A percentile compares a stretch with the other conserved stretches of the same genome.
Conservation (phyloP, 2,797 vertebrate genomes). For the Arrhamphus sclerolepis region DNA sequence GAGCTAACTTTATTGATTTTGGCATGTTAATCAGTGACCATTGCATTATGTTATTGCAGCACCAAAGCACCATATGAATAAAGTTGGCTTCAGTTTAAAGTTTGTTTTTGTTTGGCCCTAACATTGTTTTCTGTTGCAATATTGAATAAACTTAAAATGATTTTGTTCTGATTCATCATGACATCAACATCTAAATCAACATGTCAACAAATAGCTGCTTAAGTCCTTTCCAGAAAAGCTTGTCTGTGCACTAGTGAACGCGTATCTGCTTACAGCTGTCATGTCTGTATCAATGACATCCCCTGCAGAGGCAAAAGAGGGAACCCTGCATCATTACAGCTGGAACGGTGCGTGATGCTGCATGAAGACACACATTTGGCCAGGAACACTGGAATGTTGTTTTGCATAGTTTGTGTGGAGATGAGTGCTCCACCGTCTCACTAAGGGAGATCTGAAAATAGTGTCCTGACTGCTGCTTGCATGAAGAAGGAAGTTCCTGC, state of each 20-base stretch:
- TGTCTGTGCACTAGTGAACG: conserved; percentile 1
- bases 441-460: conserved; percentile 62
- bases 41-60: neutral
- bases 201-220: no score
- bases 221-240: no score
- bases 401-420: conserved; percentile 19
- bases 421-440: conserved; percentile 40
- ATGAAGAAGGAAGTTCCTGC: conserved; percentile 20
- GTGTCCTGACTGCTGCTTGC: conserved; percentile 28
- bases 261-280: conserved; percentile 11
- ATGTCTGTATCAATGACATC: conserved; percentile 17
- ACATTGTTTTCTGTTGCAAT: no score
- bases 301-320: conserved; percentile 17
- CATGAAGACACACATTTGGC: conserved; percentile 38
- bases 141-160: no score
- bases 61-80: neutral
- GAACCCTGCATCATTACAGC: conserved; percentile 40
- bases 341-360: conserved; percentile 22
- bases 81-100: neutral
- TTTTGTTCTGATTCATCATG: no score
- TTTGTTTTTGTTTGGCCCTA: neutral
- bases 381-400: conserved; percentile 33
- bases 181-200: no score
- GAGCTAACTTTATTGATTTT: no score
- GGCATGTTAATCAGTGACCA: neutral